Base-by-base conservation (phyloP, 2,888 invertebrate genomes). In the Caenorhabditis afra region DNA sequence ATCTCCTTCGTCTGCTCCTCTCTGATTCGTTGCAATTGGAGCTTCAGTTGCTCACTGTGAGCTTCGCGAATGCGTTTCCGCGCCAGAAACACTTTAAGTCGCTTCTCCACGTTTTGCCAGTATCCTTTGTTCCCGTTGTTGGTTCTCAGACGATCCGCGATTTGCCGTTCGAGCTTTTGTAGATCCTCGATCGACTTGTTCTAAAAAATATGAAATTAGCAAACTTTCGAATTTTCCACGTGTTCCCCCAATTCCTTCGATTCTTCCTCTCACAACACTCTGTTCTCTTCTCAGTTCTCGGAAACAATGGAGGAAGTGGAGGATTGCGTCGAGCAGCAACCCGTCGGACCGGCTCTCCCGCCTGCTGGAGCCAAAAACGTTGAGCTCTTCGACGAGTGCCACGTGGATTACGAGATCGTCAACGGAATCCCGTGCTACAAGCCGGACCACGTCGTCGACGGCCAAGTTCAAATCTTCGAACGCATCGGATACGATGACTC, bases 121-220 rank as follows among this genome's bases (percentile, higher is more conserved):
- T 97, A 99, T 53, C 97, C 94, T 92, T 98, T 98, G 96, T 96
- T 91, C 95, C 96, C 52, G 93, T 94, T 93, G 78, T 97, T 94
- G 92, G 97, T 92, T 91, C 95, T 95, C 88, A 99, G 96, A 91
- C 95, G 94, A 29, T 92, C 91, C 90, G 91, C 94, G 87, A 99
- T 97, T 91, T 95, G 94, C 35, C 92, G 91, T 90, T 92, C 95
- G 84, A 99, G 92, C 67, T 94, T 93, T 85, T 94, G 94, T 83
- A 99, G 92, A 91, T 98, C 96, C 3, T 93, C 92, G 1, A 96
- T 94, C 0, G 95, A 94, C 92, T 99, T 99, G 57, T 96, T 96
- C 81, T 84, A 71, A 37, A 85, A 83, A 20, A 39, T 16, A 41
- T 16, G 7, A 23, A 45, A 11, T 20, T 50, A 16, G 41, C 22